Percentiles rank a stretch among this genome's conserved stretches.
Evolutionary conservation across 2,113 vertebrate species (phyloP).

Genomic region (Ploceus nigricollis): DNA sequence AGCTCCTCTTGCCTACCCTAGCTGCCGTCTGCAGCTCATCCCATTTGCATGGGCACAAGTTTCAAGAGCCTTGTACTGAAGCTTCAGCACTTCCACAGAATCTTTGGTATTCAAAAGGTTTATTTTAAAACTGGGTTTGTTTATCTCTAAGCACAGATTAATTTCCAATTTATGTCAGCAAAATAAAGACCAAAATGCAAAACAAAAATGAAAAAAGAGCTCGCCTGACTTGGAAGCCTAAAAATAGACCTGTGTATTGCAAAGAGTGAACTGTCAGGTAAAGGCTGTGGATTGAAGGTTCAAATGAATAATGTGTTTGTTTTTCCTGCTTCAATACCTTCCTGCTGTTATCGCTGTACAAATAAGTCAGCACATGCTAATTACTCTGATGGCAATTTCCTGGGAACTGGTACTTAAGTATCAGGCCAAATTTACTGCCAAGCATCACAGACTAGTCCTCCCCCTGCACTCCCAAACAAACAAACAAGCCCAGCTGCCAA

Average conservation of each 20-base stretch:
- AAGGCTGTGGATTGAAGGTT: slow-evolving; percentile 48
- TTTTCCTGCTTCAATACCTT: slow-evolving; percentile 66
- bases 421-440: not conserved
- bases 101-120: not conserved
- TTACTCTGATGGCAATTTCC: slow-evolving; percentile 57
- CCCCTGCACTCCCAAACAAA: not conserved
- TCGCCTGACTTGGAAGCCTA: not conserved
- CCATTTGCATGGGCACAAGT: not conserved
- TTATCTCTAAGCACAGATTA: slow-evolving; percentile 13
- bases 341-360: slow-evolving; percentile 62
- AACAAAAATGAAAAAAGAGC: slow-evolving; percentile 19
- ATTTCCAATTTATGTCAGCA: slow-evolving; percentile 36
- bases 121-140: not conserved
- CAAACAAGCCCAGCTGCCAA: not conserved
- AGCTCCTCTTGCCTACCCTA: not conserved
- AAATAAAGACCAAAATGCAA: not conserved
- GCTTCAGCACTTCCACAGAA: not conserved
- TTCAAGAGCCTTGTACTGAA: not conserved
- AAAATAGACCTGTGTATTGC: slow-evolving; percentile 43
- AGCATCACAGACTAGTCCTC: not conserved
- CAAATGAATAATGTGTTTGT: slow-evolving; percentile 66
- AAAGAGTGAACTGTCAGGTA: slow-evolving; percentile 53
- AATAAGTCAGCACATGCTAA: slow-evolving; percentile 50
- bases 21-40: not conserved
- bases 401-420: slow-evolving; percentile 30